phyloP scores from a whole-genome alignment of 1,140 invertebrate species.

The Globodera rostochiensis region DNA sequence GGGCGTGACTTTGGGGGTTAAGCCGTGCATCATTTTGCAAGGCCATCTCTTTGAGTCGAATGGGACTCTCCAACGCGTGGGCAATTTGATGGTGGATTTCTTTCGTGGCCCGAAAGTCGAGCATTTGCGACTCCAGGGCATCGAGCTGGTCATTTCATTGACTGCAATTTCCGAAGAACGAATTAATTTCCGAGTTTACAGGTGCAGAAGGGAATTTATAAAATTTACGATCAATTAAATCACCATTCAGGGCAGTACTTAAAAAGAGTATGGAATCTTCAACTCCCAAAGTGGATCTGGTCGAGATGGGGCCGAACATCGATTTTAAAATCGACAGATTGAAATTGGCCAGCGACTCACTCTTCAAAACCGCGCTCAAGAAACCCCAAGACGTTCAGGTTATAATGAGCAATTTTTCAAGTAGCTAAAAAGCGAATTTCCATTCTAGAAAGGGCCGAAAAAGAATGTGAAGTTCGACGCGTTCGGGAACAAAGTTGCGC shows the following conservation, averaged over 20 bases:
- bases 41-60: constrained; percentile 87
- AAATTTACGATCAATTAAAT: not conserved
- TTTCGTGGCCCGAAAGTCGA: constrained; percentile 83
- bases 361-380: constrained; percentile 83
- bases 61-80: constrained; percentile 77
- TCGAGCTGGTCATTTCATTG: constrained; percentile 89
- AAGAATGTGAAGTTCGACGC: constrained; percentile 87
- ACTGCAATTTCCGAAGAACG: constrained; percentile 77
- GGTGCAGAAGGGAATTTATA: constrained; percentile 66
- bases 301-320: constrained; percentile 90
- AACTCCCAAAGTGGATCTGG: constrained; percentile 84
- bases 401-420: not conserved
- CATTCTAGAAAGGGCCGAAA: constrained; percentile 72
- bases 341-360: constrained; percentile 84
- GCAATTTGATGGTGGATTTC: constrained; percentile 86
- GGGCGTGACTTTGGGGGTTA: constrained; percentile 80
- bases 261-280: constrained; percentile 84
- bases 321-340: constrained; percentile 82
- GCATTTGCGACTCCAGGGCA: constrained; percentile 81
- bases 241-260: constrained; percentile 74
- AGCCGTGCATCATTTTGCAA: constrained; percentile 88
- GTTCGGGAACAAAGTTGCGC: constrained; percentile 84
- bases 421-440: constrained; percentile 38
- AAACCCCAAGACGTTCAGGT: constrained; percentile 82
- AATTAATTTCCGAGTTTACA: constrained; percentile 84